phyloP scores from a whole-genome alignment of 2,888 invertebrate genomes.

The Ctenicera cuprea region DNA sequence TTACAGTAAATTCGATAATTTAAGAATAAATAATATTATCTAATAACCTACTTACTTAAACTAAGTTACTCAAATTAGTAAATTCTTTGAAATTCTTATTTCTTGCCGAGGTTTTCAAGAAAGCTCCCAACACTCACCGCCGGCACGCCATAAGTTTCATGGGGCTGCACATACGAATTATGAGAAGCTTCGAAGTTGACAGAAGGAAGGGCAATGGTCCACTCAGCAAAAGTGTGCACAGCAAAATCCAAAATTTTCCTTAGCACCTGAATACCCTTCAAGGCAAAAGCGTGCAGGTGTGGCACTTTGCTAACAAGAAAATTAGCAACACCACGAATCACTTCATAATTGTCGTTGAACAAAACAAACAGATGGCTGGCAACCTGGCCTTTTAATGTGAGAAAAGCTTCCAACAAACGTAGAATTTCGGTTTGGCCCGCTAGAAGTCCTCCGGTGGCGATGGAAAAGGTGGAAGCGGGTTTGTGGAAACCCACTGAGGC shows the following conservation, averaged over 20 bases:
- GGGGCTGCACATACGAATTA: conserved; percentile 3
- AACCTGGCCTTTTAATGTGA: conserved; percentile 61
- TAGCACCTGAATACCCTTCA: conserved; percentile 58
- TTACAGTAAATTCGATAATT: too few species aligned
- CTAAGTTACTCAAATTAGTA: too few species aligned
- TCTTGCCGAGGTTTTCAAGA: too few species aligned
- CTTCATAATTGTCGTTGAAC: conserved; percentile 60
- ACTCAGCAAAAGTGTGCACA: conserved; percentile 55
- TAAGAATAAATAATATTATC: too few species aligned
- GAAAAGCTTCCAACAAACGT: conserved; percentile 59
- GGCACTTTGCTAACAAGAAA: conserved; percentile 58
- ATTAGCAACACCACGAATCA: conserved; percentile 57
- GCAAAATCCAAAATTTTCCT: conserved; percentile 61
- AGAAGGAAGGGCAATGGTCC: conserved; percentile 56
- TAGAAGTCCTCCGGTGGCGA: conserved; percentile 40
- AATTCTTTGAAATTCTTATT: too few species aligned
- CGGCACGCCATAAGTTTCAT: conserved; percentile 37
- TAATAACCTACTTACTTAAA: too few species aligned
- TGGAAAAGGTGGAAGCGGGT: conserved; percentile 29
- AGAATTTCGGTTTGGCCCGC: conserved; percentile 60
- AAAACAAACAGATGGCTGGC: conserved; percentile 55
- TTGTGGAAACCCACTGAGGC: conserved; percentile 15
- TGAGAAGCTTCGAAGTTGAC: conserved; percentile 35
- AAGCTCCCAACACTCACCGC: neutral
- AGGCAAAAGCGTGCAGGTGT: conserved; percentile 58